phyloP scores from a whole-genome alignment of 2,888 invertebrate species.

The Thereva unica region DNA sequence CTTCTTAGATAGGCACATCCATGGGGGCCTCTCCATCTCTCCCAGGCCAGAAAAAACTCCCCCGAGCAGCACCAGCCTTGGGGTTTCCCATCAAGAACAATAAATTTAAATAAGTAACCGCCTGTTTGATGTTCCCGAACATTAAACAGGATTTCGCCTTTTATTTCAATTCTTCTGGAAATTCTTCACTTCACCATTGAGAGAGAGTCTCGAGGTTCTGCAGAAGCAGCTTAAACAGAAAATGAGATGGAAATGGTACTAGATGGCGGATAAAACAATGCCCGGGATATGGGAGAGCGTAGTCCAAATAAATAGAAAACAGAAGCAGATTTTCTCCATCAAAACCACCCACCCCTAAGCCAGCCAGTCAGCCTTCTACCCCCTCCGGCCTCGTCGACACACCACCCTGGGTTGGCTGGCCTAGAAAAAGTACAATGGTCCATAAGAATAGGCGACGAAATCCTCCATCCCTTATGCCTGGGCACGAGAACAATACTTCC shows the following conservation, averaged over 20 bases:
- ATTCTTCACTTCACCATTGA: constrained; percentile 10
- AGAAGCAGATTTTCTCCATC: constrained; percentile 7
- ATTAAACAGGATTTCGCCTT: constrained; percentile 40
- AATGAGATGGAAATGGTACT: constrained; percentile 14
- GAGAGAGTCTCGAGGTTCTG: constrained; percentile 4
- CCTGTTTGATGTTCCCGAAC: constrained; percentile 41
- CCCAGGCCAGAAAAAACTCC: no score
- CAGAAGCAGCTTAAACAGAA: constrained; percentile 13
- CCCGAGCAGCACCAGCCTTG: no score
- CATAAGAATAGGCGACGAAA: no score
- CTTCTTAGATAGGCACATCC: constrained; percentile 12
- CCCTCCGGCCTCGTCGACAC: background rate
- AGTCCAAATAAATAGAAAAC: constrained; percentile 27
- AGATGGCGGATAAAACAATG: constrained; percentile 14
- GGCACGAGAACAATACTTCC: no score
- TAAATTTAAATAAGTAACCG: constrained; percentile 42
- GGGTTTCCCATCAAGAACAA: constrained; percentile 33
- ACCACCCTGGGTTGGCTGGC: no score
- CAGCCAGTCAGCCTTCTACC: no score
- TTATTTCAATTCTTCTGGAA: constrained; percentile 40
- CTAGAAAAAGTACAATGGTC: no score
- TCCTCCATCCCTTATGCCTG: no score
- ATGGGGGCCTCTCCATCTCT: background rate
- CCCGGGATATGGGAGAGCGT: constrained; percentile 13
- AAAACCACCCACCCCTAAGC: constrained; percentile 9